These are phyloP conservation scores for Mantis religiosa DNA, from an alignment of 2,888 invertebrate species.

Conservation along the genomic window DNA sequence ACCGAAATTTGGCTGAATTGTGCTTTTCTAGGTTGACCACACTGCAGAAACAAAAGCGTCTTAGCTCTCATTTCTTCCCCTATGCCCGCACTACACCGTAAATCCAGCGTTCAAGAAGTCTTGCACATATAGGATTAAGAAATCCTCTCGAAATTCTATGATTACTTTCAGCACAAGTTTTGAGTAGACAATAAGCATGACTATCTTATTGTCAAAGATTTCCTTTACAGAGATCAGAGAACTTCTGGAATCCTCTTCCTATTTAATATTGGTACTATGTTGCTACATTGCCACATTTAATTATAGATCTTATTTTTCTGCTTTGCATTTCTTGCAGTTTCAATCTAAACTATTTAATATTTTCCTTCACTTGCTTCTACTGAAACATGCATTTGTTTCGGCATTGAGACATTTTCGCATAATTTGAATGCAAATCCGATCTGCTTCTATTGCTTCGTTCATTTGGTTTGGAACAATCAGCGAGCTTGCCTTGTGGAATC, in stretches of 20 bases:
- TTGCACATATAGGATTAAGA: no score
- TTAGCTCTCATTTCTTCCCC: no score
- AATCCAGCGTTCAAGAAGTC: no score
- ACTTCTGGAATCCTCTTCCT: not conserved
- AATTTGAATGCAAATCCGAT: conserved; percentile 4
- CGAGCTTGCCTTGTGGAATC: not conserved
- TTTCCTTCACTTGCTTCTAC: not conserved
- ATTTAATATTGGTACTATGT: not conserved
- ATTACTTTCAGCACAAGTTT: no score
- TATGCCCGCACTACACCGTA: no score
- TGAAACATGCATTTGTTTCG: not conserved
- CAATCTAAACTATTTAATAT: not conserved
- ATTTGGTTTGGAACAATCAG: not conserved
- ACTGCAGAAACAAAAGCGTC: no score
- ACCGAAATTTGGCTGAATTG: no score
- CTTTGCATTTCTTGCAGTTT: not conserved
- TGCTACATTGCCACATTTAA: not conserved
- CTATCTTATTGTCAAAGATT: not conserved
- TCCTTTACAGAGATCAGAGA: not conserved
- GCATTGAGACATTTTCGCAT: not conserved
- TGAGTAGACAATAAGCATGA: no score
- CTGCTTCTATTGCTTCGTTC: not conserved
- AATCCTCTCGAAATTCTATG: not conserved
- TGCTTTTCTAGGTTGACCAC: no score
- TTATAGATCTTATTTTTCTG: not conserved